Conservation (phyloP, 2,113 vertebrate genomes). For the Rhombomys opimus region DNA sequence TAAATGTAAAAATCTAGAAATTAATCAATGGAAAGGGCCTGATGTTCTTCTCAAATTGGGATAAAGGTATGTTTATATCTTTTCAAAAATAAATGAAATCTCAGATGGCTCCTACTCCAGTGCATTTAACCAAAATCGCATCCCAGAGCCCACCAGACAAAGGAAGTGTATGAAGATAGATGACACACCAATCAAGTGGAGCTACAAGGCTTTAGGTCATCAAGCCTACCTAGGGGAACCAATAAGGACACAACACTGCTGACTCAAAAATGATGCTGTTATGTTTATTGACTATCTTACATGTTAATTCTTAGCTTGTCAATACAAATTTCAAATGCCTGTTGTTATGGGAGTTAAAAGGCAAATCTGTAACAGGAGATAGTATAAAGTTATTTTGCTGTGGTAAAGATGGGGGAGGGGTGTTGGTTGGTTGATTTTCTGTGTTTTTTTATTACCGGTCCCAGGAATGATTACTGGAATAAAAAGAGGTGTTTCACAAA, state of each 20-base stretch:
- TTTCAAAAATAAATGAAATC: not conserved
- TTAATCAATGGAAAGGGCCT: not conserved
- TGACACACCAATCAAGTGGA: not conserved
- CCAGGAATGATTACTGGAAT: not conserved
- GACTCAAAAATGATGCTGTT: not conserved
- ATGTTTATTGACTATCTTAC: not conserved
- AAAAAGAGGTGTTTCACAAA: not conserved
- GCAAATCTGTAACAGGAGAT: not conserved
- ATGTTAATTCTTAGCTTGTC: not conserved
- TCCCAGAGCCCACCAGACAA: not conserved
- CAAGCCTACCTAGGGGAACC: not conserved
- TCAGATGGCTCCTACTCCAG: not conserved
- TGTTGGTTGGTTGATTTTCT: not conserved
- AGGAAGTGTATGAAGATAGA: not conserved
- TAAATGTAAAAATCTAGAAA: not conserved
- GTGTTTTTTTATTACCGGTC: not conserved
- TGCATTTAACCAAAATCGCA: not conserved
- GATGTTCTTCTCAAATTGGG: not conserved
- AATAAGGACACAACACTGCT: not conserved
- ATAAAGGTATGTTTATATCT: not conserved
- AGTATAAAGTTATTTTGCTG: not conserved
- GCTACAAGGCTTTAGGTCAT: not conserved
- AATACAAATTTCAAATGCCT: not conserved
- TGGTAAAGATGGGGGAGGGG: not conserved
- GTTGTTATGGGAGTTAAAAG: not conserved